Evolutionary conservation across 2,113 vertebrate species (phyloP).

Genomic region (Microtus montanus): DNA sequence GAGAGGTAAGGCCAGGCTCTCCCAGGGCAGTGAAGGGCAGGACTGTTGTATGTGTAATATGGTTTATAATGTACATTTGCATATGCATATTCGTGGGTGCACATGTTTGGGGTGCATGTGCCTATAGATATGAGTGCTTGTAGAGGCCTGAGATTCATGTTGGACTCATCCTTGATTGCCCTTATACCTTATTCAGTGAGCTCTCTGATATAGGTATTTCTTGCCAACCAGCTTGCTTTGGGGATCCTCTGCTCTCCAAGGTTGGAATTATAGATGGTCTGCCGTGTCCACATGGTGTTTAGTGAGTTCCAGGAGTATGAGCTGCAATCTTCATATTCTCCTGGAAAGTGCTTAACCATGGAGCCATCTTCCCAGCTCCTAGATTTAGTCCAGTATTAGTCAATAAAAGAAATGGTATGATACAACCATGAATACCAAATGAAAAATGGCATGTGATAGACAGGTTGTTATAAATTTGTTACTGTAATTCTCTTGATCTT

Average conservation of each 20-base stretch:
- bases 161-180: not conserved
- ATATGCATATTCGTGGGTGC: too few relatives aligned
- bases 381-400: slow-evolving; percentile 5
- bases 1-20: too few relatives aligned
- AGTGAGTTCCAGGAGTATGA: not conserved
- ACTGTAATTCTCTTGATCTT: not conserved
- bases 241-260: not conserved
- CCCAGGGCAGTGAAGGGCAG: too few relatives aligned
- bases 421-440: slow-evolving; percentile 2
- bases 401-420: slow-evolving; percentile 37
- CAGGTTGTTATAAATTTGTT: slow-evolving; percentile 32
- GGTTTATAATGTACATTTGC: not conserved
- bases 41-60: not conserved
- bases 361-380: not conserved
- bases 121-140: not conserved
- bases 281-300: too few relatives aligned
- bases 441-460: not conserved
- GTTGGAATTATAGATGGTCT: not conserved
- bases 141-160: not conserved
- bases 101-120: not conserved
- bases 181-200: not conserved
- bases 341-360: not conserved
- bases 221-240: not conserved
- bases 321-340: not conserved
- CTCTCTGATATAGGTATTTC: not conserved